Percentiles rank a stretch among this genome's conserved stretches.
Evolutionary conservation across 2,797 vertebrate species (phyloP).

Genomic region (Falco berigora): DNA sequence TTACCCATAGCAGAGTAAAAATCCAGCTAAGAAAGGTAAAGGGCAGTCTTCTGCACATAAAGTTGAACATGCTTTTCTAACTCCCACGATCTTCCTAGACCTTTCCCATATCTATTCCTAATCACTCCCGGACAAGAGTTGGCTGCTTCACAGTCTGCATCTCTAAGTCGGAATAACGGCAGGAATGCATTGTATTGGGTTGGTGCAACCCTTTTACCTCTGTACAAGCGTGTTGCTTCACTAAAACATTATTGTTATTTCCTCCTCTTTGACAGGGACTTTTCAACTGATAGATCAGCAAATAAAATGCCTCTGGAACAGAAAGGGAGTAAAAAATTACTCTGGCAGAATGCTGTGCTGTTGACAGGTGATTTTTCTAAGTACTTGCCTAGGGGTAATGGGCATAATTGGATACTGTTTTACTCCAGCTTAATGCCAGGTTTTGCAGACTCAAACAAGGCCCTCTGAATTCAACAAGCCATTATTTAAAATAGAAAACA

Average conservation of each 20-base stretch:
- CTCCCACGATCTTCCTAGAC: background rate
- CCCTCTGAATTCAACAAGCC: conserved; percentile 25
- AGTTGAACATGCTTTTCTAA: background rate
- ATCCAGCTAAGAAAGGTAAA: background rate
- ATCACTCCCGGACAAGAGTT: background rate
- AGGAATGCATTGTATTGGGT: background rate
- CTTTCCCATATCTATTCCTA: background rate
- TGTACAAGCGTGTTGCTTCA: background rate
- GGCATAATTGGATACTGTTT: conserved; percentile 20
- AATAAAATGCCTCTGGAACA: background rate
- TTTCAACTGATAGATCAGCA: background rate
- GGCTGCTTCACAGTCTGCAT: background rate
- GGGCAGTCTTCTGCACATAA: background rate
- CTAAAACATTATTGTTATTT: background rate
- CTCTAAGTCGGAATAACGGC: background rate
- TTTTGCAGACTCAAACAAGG: conserved; percentile 2
- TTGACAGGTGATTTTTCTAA: conserved; percentile 59
- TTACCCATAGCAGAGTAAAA: background rate
- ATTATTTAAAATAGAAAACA: conserved; percentile 61
- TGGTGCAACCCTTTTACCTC: background rate
- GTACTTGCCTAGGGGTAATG: conserved; percentile 24
- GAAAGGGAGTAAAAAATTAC: conserved; percentile 15
- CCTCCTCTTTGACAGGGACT: background rate
- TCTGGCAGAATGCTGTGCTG: conserved; percentile 10
- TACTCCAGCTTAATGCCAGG: background rate